Evolutionary conservation across 2,797 vertebrate genomes (phyloP), one percentile per base, ranked within the genome.

Genomic region (Gobionotothen gibberifrons): DNA sequence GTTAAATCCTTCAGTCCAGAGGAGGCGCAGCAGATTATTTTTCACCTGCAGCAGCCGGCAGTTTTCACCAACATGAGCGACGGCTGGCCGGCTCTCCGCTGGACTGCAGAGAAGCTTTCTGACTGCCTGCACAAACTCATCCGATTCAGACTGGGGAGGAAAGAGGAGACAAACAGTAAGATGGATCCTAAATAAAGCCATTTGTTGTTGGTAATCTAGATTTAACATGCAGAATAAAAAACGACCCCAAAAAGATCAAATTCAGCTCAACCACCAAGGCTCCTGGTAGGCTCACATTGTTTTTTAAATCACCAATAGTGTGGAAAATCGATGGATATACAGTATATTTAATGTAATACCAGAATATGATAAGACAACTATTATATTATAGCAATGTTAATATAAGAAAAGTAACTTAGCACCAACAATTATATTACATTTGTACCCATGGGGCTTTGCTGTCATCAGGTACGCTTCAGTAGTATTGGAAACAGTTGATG

Each of bases 131-230:
- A 93, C 80, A 96, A 92, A 82, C 76, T 15, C 9, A 72, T 98
- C 55, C 88, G 79, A 52, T 99, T 99, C 88, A 93, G 98, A 76
- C 93, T 99, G 8, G 98, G 97, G 11, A 91, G 87, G 75, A 96
- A 85, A 85, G 83, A 71, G 0, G 55, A 79, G 51, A 90, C 77
- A 21, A 92, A 93, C 85, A 90, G 98, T 99, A 93, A 93, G 11
- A 61, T 43, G 13, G 2, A 53, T 54, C 7, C 46, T n/a, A 42
- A 66, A 29, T 46, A 1, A 55, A 44, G 53, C 17, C 9, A 19
- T 44, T 11, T 39, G 22, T 36, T 7, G 0, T 36, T 9, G 4
- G 5, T 1, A 47, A 63, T 22, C 22, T 65, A 15, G 40, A 52
- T 43, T 69, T 16, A 72, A 44, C 39, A 17, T 53, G 61, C 47